Conservation (phyloP, 2,113 vertebrate genomes). For the Pachypanchax playfairii region DNA sequence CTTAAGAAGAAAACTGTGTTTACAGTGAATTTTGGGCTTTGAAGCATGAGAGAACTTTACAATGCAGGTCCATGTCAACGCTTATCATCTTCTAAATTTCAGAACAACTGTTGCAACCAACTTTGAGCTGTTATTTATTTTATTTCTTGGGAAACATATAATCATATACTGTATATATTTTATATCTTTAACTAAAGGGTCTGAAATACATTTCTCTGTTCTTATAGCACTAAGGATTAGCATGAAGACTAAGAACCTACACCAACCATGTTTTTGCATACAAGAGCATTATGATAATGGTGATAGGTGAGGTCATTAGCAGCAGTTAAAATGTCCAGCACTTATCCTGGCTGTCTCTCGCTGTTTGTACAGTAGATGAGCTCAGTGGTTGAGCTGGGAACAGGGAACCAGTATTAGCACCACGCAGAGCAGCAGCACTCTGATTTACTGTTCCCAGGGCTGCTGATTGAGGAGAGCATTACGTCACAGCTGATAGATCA, state of each 20-base stretch:
- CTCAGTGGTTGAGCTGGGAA: conserved; percentile 33
- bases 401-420: conserved; percentile 53
- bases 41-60: background rate
- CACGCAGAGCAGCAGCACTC: conserved; percentile 64
- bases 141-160: too few relatives aligned
- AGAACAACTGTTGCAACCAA: too few relatives aligned
- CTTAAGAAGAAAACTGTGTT: background rate
- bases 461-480: conserved; percentile 71
- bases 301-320: conserved; percentile 64
- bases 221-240: background rate
- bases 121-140: too few relatives aligned
- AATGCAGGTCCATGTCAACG: background rate
- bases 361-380: conserved; percentile 65
- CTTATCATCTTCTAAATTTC: background rate
- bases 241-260: background rate
- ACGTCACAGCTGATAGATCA: conserved; percentile 74
- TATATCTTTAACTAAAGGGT: background rate
- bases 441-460: conserved; percentile 70
- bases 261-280: background rate
- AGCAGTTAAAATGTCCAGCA: conserved; percentile 58
- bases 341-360: conserved; percentile 40
- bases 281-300: conserved; percentile 46
- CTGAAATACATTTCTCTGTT: conserved; percentile 19
- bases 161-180: background rate
- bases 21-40: background rate